Conservation (phyloP, 1,140 invertebrate genomes). For the Leptopilina boulardi region DNA sequence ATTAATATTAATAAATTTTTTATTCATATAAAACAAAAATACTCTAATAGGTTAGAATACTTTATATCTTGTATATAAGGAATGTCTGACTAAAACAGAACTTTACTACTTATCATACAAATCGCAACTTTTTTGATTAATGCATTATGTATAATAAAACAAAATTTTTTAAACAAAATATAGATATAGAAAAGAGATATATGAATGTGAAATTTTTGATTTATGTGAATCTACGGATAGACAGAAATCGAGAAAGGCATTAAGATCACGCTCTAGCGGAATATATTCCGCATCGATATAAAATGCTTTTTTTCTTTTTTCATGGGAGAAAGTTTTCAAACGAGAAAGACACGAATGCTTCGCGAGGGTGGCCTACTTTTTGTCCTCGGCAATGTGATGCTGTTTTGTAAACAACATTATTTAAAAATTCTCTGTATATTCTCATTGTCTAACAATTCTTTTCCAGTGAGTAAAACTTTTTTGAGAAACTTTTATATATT, state of each 20-base stretch:
- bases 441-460: too few species aligned
- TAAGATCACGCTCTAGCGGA: not conserved
- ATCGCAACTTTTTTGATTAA: too few species aligned
- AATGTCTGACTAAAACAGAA: too few species aligned
- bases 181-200: not conserved
- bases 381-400: conserved; percentile 17
- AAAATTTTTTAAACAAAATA: too few species aligned
- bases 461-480: too few species aligned
- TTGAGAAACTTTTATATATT: too few species aligned
- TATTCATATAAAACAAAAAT: not conserved
- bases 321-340: conserved; percentile 36
- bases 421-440: conserved; percentile 37
- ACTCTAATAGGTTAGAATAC: too few species aligned
- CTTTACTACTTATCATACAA: too few species aligned
- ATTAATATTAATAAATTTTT: not conserved
- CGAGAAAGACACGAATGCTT: conserved; percentile 19
- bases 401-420: conserved; percentile 48
- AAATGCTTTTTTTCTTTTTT: not conserved
- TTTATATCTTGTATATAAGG: too few species aligned
- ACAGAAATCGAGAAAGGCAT: conserved; percentile 27
- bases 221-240: conserved; percentile 5
- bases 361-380: conserved; percentile 47
- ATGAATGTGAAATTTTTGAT: conserved; percentile 22
- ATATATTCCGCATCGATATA: conserved; percentile 3
- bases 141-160: too few species aligned